Evolutionary conservation across 2,888 invertebrate genomes (phyloP).

Genomic region (Achlya flavicornis): DNA sequence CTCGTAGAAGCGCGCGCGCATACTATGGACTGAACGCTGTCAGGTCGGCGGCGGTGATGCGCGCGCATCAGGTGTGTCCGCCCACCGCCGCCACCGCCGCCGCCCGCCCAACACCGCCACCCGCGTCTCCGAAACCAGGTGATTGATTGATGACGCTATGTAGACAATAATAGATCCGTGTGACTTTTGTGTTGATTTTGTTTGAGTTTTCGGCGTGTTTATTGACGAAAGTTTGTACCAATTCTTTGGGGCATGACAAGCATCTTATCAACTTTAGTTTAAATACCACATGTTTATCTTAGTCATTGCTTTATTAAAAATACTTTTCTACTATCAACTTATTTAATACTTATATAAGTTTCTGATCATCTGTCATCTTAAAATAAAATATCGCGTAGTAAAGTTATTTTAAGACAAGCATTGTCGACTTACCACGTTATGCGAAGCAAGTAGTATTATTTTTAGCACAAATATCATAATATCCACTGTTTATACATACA

Average conservation of each 20-base stretch:
- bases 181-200: conserved; percentile 53
- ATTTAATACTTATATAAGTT: neutral
- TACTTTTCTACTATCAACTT: neutral
- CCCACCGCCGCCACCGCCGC: conserved; percentile 46
- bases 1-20: conserved; percentile 55
- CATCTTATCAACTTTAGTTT: neutral
- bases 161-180: conserved; percentile 66
- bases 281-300: neutral
- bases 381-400: conserved; percentile 11
- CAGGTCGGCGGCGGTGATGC: conserved; percentile 31
- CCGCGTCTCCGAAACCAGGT: conserved; percentile 53
- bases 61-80: conserved; percentile 53
- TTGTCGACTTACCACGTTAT: neutral
- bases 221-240: neutral
- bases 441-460: neutral
- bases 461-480: neutral
- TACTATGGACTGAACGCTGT: conserved; percentile 50
- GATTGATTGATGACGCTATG: conserved; percentile 75
- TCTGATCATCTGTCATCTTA: neutral
- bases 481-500: neutral
- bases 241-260: neutral
- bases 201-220: conserved; percentile 37
- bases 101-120: conserved; percentile 39
- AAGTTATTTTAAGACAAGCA: conserved; percentile 8
- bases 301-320: neutral